Conservation (phyloP, 2,888 invertebrate genomes). For the Tachina grossa region DNA sequence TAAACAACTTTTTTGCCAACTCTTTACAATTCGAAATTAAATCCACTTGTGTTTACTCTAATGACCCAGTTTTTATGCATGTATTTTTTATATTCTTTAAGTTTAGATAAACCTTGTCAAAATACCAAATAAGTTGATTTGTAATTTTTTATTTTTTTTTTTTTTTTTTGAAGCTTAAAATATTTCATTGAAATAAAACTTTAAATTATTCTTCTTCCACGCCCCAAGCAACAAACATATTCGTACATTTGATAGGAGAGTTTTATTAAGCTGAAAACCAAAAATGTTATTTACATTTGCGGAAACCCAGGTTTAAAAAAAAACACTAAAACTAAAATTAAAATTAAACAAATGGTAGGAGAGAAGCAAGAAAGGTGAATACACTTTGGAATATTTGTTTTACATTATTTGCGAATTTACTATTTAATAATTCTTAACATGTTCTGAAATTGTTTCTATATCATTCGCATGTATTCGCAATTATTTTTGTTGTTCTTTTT, state of each 20-base stretch:
- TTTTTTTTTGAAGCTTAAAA: constrained; percentile 15
- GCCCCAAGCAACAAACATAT: constrained; percentile 47
- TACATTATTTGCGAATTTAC: constrained; percentile 9
- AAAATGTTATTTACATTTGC: constrained; percentile 51
- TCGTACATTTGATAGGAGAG: not conserved
- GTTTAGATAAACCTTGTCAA: constrained; percentile 49
- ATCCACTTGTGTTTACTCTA: constrained; percentile 54
- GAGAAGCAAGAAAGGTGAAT: constrained; percentile 67
- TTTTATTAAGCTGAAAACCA: constrained; percentile 3
- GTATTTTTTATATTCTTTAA: constrained; percentile 28
- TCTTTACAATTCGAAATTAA: not conserved
- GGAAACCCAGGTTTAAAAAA: constrained; percentile 58
- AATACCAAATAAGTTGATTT: constrained; percentile 63
- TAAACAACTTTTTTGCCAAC: constrained; percentile 13
- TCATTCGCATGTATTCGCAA: constrained; percentile 71
- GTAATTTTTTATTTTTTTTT: constrained; percentile 6
- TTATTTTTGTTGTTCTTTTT: constrained; percentile 58
- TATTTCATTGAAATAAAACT: constrained; percentile 45
- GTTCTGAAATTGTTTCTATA: constrained; percentile 69
- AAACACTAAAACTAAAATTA: not conserved
- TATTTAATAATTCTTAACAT: constrained; percentile 68
- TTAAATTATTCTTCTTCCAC: constrained; percentile 53
- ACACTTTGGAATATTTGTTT: constrained; percentile 62
- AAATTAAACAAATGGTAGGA: constrained; percentile 4
- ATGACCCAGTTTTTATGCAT: constrained; percentile 61